Base-by-base conservation (phyloP, 2,888 invertebrate genomes). In the Cheilosia vulpina region DNA sequence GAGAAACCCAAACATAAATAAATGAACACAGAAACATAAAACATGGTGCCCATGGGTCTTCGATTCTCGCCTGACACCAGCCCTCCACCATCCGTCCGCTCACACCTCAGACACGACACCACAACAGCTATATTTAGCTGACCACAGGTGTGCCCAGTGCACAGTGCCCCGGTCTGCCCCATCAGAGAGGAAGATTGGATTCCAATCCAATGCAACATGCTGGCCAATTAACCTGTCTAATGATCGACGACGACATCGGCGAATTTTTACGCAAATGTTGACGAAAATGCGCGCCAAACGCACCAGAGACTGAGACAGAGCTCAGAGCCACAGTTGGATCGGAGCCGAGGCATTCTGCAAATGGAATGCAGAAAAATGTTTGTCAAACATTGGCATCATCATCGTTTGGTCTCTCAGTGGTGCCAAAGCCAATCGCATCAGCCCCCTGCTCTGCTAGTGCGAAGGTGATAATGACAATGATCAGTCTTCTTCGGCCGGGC, bases 161-260 rank as follows among this genome's bases (percentile, higher is more conserved):
- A 43, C 52, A 43, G 62, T 9, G 34, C 24, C 87, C 87, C 87
- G 88, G 7, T 41, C 31, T 17, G 88, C 21, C 88, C 89, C 31
- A 31, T 31, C 31, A 88, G 89, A 88, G 88, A 89, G 87, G 89
- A 89, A 88, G 89, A 90, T 90, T 89, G 90, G 90, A 90, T 90
- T 90, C 77, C 84, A 80, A 84, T 90, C 77, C 84, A 77, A 84
- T 90, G 89, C 90, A 90, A 90, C 90, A 90, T 90, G 90, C 90
- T 89, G 82, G 87, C 87, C 87, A 87, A 87, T 87, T 87, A 87
- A 87, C 87, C 87, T 87, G 87, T 87, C 87, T 87, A 87, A 87
- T 87, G 87, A 87, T 87, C 87, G 87, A 87, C 87, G 81, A 82
- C 82, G 75, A 87, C 82, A 87, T 82, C 62, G 68, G 75, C 73